Evolutionary conservation across 1,140 invertebrate genomes (phyloP), one percentile per base, ranked within the genome.

Genomic region (Orchestia grillus): DNA sequence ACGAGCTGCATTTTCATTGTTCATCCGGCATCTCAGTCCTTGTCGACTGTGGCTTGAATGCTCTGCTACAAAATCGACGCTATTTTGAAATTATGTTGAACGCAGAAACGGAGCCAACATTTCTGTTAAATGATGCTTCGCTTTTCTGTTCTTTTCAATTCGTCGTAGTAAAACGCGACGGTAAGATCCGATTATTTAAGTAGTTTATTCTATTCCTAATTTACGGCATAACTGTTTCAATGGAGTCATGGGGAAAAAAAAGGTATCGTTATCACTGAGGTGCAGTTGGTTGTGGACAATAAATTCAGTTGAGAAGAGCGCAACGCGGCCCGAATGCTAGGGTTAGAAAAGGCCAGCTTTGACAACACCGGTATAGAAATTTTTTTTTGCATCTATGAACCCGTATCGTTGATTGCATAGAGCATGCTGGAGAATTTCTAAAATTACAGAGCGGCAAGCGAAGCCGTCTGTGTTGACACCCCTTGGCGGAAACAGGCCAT

Each of bases 401-500:
- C 28, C 15, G 62, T 77, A 77, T 77, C 3, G 62, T 77, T 77
- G 62, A 77, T 77, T 77, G 62, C 62, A 77, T 77, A 77, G 62
- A 77, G 62, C 62, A 77, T 77, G 62, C 62, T 77, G 62, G 62
- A 77, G 62, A 77, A 77, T 77, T 77, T 77, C 62, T 77, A 28
- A 77, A 77, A 77, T 77, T 77, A 77, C 62, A 77, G 62, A 77
- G 62, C 62, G 62, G 62, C 62, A 77, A 77, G 62, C 62, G 62
- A 77, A 77, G 62, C 62, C 36, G 62, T 77, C 62, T 15, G 62
- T 77, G 62, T 77, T 77, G 62, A 77, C 62, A 77, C 62, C 62
- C 62, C 62, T 8, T 77, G 62, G 62, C 62, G 62, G 62, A 77
- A 77, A 77, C 62, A 28, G 62, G 62, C 28, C 28, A 77, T 77